These are phyloP conservation scores for Sylvietta virens DNA, from an alignment of 2,113 vertebrate genomes.

Conservation along the genomic window DNA sequence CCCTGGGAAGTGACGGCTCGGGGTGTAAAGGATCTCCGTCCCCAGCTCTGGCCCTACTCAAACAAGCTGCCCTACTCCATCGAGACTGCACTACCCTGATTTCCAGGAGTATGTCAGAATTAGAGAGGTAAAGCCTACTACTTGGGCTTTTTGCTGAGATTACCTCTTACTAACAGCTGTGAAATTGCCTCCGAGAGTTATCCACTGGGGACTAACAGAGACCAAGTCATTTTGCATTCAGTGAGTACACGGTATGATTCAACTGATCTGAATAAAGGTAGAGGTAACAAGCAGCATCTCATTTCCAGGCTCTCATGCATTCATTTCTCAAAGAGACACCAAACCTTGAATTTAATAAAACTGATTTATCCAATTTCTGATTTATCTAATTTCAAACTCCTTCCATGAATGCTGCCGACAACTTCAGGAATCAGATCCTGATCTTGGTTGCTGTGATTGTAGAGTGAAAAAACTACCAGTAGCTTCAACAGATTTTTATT, in stretches of 20 bases:
- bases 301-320: not conserved
- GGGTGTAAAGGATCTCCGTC: not conserved
- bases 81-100: not conserved
- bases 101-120: not conserved
- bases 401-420: not conserved
- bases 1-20: rapidly evolving
- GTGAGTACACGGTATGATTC: not conserved
- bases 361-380: not conserved
- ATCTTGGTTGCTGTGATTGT: not conserved
- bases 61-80: not conserved
- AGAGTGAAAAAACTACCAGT: not conserved
- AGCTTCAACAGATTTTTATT: not conserved
- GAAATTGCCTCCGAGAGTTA: not conserved
- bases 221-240: not conserved
- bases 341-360: not conserved
- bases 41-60: not conserved
- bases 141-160: not conserved
- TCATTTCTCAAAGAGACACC: not conserved
- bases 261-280: not conserved
- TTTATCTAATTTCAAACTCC: not conserved
- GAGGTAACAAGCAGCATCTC: not conserved
- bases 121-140: not conserved
- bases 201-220: not conserved
- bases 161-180: not conserved
- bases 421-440: not conserved